Evolutionary conservation across 2,797 vertebrate genomes (phyloP), one percentile per base, ranked within the genome.

Genomic region (Lepilemur ruficaudatus): DNA sequence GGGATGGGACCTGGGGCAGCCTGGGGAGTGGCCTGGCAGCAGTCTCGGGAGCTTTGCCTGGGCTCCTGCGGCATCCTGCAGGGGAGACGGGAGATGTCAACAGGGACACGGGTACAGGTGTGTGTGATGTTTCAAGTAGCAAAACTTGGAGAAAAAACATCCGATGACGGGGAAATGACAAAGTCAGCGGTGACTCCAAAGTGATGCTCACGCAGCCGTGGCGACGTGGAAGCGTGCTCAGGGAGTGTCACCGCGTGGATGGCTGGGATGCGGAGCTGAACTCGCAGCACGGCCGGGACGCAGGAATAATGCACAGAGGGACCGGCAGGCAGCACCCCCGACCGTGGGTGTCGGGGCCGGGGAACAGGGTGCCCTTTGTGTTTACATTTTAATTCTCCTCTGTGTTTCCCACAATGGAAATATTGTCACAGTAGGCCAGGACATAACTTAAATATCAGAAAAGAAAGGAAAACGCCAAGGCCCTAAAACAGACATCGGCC

Each of bases 211-310:
- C 1, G 15, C 9, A 1, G 4, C 7, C 11, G 3, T 25, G 11
- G 3, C 7, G 14, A 15, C 52, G 0, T 7, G 28, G 38, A 8
- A 18, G 18, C 4, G 7, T 6, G 73, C 18, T 13, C n/a, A 4
- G 30, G 0, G 9, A 11, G 2, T 0, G 0, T 1, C 1, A 52
- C 14, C 0, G 7, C 4, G 28, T 17, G 75, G 30, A 25, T 52
- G 30, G 1, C 25, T 20, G 17, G 25, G 22, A 2, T 0, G 20
- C 22, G 20, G 2, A 2, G 46, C n/a, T 5, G 7, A 4, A 8
- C 1, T 5, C 4, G 4, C 17, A 0, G 57, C 13, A 0, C 5
- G 38, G 13, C 38, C 48, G 4, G 1, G 43, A 25, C 22, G 65
- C n/a, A 5, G 28, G 72, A 17, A 3, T 2, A 17, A 41, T 0